Evolutionary conservation across 1,140 invertebrate genomes (phyloP), one percentile per base, ranked within the genome.

Genomic region (Tetramorium simillimum): DNA sequence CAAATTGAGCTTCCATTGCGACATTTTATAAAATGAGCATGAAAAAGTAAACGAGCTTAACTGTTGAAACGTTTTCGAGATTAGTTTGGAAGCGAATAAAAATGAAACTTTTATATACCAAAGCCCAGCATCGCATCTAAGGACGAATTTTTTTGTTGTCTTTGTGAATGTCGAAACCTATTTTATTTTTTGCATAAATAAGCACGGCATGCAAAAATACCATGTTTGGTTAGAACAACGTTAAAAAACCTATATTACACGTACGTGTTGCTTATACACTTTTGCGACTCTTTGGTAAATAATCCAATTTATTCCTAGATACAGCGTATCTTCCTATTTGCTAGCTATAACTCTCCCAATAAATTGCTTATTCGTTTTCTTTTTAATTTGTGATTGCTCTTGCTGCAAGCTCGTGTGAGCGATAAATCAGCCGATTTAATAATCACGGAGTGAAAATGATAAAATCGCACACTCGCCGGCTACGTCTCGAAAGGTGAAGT

Each of bases 381-480:
- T 43, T 6, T 40, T 24, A 60, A 73, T 49, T 46, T 75, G 14
- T 21, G n/a, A 78, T 3, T 49, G 18, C 43, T 3, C 51, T 24
- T 9, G 16, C 33, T 43, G n/a, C 21, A 9, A 37, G 28, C 12
- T 40, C 0, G 10, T 37, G 21, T 14, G 46, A 67, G 37, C 33
- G 46, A 81, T n/a, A 72, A 72, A 70, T 70, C 21, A 43, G 49
- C 49, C 46, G 24, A 40, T 21, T 69, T 72, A 72, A 40, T 40
- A 46, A 56, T 24, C 10, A n/a, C 18, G n/a, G 0, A 10, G 16
- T 28, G 28, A 84, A 86, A 72, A 72, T 82, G 62, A 82, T 84
- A 28, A 85, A 85, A 56, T 67, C 69, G 40, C 10, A 21, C 40
- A 65, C 40, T 53, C 70, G n/a, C 33, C 6, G 33, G 1, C 21